Evolutionary conservation across 2,888 invertebrate species (phyloP).

Genomic region (Nesidiocoris tenuis): DNA sequence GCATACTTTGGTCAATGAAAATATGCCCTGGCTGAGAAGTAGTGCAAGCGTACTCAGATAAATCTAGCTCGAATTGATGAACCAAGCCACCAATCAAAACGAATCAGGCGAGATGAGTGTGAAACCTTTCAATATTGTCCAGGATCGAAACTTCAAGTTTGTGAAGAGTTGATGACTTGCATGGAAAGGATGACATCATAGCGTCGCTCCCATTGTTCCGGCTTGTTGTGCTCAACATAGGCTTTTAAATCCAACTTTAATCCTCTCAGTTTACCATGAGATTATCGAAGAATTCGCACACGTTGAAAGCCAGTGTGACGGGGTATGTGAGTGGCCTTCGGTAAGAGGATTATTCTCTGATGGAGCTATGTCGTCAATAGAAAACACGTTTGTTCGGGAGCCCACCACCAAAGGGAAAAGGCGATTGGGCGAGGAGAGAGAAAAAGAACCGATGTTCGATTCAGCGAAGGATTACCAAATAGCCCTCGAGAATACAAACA

Average conservation of each 20-base stretch:
- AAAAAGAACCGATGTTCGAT: background rate
- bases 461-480: conserved; percentile 16
- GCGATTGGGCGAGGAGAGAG: background rate
- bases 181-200: too few relatives aligned
- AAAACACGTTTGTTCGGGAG: conserved; percentile 23
- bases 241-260: background rate
- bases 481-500: conserved; percentile 10
- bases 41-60: too few relatives aligned
- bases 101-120: too few relatives aligned
- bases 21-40: too few relatives aligned
- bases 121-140: too few relatives aligned
- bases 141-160: too few relatives aligned
- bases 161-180: too few relatives aligned
- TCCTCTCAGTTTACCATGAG: background rate
- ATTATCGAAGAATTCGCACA: background rate
- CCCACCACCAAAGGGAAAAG: background rate
- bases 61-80: too few relatives aligned
- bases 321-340: conserved; percentile 30
- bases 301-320: conserved; percentile 12
- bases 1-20: too few relatives aligned
- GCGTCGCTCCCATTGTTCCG: too few relatives aligned
- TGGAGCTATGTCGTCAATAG: conserved; percentile 20
- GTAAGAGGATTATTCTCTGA: conserved; percentile 31
- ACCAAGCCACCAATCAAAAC: too few relatives aligned
- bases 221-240: too few relatives aligned